Evolutionary conservation across 1,140 invertebrate species (phyloP).

Genomic region (Heliconius congener): DNA sequence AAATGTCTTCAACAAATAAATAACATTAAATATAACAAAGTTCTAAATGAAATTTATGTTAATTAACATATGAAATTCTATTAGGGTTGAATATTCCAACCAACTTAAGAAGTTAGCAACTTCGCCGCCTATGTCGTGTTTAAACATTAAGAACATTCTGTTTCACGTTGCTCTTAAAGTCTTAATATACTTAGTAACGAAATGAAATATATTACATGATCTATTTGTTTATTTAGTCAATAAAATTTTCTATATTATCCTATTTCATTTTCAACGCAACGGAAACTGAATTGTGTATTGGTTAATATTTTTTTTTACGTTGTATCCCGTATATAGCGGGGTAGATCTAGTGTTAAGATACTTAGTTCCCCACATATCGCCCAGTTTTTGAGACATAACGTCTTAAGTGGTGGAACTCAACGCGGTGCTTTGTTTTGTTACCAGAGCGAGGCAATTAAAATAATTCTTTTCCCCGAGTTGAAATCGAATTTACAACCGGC

Average conservation of each 20-base stretch:
- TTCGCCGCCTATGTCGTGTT: background rate
- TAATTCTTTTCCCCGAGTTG: too few species aligned
- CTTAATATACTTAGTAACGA: background rate
- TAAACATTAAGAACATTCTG: background rate
- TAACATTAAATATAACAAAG: background rate
- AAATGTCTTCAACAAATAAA: background rate
- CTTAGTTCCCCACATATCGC: too few species aligned
- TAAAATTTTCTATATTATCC: background rate
- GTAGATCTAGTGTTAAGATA: too few species aligned
- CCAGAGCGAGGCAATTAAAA: too few species aligned
- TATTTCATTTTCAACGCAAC: background rate
- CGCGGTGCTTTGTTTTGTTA: too few species aligned
- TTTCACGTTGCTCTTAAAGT: background rate
- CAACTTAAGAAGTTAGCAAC: background rate
- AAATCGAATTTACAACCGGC: too few species aligned
- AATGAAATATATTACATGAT: background rate
- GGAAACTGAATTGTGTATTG: background rate
- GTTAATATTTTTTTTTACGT: too few species aligned
- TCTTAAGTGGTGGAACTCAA: too few species aligned
- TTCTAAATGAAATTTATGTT: background rate
- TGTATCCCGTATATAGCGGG: too few species aligned
- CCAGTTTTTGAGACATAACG: too few species aligned
- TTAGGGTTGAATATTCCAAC: background rate
- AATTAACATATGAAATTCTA: conserved; percentile 3
- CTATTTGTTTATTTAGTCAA: background rate